These are phyloP conservation scores for Drosophila suzukii DNA, from an alignment of 1,140 invertebrate species.

Conservation along the genomic window DNA sequence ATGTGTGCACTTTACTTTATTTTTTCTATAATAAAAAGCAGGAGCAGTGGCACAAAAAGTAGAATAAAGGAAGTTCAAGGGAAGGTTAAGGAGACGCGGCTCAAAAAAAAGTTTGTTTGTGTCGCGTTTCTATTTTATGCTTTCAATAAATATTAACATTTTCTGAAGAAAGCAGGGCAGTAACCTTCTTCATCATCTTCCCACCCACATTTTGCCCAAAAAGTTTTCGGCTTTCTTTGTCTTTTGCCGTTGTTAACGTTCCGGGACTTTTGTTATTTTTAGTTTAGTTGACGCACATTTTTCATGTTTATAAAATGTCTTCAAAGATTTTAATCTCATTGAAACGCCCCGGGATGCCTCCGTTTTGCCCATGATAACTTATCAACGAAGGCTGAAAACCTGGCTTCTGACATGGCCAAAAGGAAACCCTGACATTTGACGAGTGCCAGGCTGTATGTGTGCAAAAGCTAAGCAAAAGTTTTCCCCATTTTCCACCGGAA, in stretches of 20 bases:
- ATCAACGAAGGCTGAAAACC: constrained; percentile 21
- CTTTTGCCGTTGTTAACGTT: constrained; percentile 19
- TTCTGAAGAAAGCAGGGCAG: constrained; percentile 17
- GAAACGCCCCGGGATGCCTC: constrained; percentile 5
- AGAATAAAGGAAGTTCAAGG: constrained; percentile 14
- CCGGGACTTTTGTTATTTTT: constrained; percentile 43
- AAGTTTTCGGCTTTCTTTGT: constrained; percentile 33
- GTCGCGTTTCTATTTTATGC: constrained; percentile 51
- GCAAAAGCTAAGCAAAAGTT: constrained; percentile 17
- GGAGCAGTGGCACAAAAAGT: neutral
- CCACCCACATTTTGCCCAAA: constrained; percentile 4
- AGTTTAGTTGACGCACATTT: constrained; percentile 55
- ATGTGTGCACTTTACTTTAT: constrained; percentile 48
- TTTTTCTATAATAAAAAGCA: constrained; percentile 48
- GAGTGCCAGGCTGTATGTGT: constrained; percentile 1
- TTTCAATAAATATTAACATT: constrained; percentile 68
- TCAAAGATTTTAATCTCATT: constrained; percentile 68
- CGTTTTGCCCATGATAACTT: constrained; percentile 21
- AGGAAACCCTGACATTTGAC: constrained; percentile 22
- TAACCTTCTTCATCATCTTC: neutral
- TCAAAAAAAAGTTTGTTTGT: constrained; percentile 44
- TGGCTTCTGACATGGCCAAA: constrained; percentile 18
- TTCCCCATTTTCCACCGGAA: neutral
- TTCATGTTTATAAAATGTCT: constrained; percentile 66
- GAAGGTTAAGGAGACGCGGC: constrained; percentile 22